Conservation (phyloP, 64 coral and sea anemone species). For the Stichodactyla mertensii region DNA sequence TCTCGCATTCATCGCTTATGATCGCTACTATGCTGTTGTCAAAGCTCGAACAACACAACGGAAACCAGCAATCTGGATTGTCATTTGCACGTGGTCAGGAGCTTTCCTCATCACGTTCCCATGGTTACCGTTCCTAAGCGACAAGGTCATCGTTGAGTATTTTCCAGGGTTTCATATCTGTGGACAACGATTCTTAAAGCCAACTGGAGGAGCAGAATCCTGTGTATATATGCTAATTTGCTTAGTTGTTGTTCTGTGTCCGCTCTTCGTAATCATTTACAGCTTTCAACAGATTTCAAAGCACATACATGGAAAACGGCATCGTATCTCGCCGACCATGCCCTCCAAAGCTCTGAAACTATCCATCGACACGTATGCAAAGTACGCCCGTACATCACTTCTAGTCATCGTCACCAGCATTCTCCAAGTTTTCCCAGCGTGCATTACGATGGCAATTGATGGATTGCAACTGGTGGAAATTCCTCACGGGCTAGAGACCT, state of each 20-base stretch:
- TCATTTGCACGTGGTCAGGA: conserved; percentile 28
- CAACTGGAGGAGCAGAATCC: conserved; percentile 12
- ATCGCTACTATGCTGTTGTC: conserved; percentile 72
- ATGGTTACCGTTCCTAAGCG: conserved; percentile 41
- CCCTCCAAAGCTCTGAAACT: conserved; percentile 54
- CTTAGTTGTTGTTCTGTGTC: conserved; percentile 1
- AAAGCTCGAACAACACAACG: conserved; percentile 1
- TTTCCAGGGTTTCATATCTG: conserved; percentile 80
- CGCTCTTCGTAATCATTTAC: conserved; percentile 45
- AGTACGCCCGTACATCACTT: conserved; percentile 71
- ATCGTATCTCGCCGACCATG: conserved; percentile 35
- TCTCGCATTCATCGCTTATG: conserved; percentile 49
- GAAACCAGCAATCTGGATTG: conserved; percentile 15
- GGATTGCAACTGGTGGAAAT: conserved; percentile 53
- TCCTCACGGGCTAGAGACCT: conserved; percentile 28
- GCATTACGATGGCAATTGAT: conserved; percentile 70
- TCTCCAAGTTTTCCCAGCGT: conserved; percentile 82
- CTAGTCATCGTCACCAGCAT: conserved; percentile 62
- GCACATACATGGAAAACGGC: conserved; percentile 3
- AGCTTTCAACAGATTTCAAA: conserved; percentile 60
- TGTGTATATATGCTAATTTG: conserved; percentile 17
- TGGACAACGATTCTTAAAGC: conserved; percentile 37
- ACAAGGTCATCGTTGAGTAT: conserved; percentile 35
- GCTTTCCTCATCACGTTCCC: conserved; percentile 51
- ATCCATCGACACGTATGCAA: conserved; percentile 55